Percentiles rank a stretch among this genome's conserved stretches.
Conservation (phyloP, 92 coral and sea anemone species). For the Diadumene lineata region DNA sequence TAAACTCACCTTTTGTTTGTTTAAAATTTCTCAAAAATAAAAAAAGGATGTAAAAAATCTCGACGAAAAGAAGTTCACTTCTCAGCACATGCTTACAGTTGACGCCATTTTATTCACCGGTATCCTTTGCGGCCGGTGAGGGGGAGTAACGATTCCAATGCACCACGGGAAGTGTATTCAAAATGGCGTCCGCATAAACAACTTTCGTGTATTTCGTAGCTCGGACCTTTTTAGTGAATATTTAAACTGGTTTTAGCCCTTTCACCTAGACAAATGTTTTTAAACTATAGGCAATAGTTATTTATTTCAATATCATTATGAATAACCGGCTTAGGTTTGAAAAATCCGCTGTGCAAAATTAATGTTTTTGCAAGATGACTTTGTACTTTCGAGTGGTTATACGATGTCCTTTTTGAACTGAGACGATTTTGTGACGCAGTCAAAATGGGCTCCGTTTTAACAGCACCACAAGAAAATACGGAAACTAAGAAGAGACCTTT, state of each 20-base stretch:
- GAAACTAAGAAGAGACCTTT: conserved; percentile 34
- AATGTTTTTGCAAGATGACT: too few relatives aligned
- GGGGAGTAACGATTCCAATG: conserved; percentile 8
- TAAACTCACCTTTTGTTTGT: conserved; percentile 1
- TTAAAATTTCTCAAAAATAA: conserved; percentile 1
- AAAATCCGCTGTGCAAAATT: too few relatives aligned
- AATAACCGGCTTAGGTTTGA: too few relatives aligned
- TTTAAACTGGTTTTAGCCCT: conserved; percentile 4
- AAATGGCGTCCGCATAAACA: conserved; percentile 19
- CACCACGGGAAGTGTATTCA: conserved; percentile 37
- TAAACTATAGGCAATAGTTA: too few relatives aligned
- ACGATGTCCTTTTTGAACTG: too few relatives aligned
- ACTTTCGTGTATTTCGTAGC: too few relatives aligned
- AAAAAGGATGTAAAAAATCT: background rate
- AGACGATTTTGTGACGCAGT: background rate
- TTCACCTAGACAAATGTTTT: too few relatives aligned
- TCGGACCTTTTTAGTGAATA: too few relatives aligned
- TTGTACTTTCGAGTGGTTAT: too few relatives aligned
- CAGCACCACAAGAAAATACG: conserved; percentile 20
- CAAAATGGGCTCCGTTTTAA: conserved; percentile 51
- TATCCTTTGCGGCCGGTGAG: background rate
- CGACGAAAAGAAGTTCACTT: background rate
- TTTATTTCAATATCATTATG: too few relatives aligned
- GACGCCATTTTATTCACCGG: conserved; percentile 13
- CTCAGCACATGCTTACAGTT: conserved; percentile 1